phyloP scores from a whole-genome alignment of 2,113 vertebrate species.

The Todiramphus chloris region DNA sequence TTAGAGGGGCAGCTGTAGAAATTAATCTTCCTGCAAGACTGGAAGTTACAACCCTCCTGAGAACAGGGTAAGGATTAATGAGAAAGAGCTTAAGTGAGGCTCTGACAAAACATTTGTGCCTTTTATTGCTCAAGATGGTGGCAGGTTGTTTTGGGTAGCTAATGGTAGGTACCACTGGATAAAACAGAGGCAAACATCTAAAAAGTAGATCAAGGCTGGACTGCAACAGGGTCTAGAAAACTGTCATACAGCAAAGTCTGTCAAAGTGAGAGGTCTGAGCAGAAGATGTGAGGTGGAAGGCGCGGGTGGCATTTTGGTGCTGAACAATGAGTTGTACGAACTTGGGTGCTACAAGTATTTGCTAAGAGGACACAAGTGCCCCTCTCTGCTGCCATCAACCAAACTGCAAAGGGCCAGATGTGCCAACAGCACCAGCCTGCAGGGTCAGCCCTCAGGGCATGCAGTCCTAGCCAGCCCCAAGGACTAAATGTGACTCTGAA shows the following conservation, averaged over 20 bases:
- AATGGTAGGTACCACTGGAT: neutral
- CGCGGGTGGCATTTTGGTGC: accelerated
- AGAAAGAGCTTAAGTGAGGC: neutral
- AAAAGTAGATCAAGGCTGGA: neutral
- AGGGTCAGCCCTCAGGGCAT: neutral
- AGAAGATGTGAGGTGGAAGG: neutral
- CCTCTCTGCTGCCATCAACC: neutral
- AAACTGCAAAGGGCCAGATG: neutral
- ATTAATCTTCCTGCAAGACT: neutral
- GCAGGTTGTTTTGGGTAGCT: neutral
- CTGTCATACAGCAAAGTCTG: neutral
- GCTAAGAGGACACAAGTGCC: neutral
- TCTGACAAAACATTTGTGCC: neutral
- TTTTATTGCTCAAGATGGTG: neutral
- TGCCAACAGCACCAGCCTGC: neutral
- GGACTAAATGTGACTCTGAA: neutral
- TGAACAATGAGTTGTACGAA: neutral
- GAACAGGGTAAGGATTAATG: neutral
- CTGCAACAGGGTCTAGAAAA: neutral
- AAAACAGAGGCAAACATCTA: neutral
- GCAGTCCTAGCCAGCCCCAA: neutral
- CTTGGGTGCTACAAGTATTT: neutral
- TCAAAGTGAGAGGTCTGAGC: neutral
- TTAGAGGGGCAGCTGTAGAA: neutral
- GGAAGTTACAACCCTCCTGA: neutral